Base-by-base conservation (phyloP, 2,888 invertebrate species). In the Drosophila paranaensis region DNA sequence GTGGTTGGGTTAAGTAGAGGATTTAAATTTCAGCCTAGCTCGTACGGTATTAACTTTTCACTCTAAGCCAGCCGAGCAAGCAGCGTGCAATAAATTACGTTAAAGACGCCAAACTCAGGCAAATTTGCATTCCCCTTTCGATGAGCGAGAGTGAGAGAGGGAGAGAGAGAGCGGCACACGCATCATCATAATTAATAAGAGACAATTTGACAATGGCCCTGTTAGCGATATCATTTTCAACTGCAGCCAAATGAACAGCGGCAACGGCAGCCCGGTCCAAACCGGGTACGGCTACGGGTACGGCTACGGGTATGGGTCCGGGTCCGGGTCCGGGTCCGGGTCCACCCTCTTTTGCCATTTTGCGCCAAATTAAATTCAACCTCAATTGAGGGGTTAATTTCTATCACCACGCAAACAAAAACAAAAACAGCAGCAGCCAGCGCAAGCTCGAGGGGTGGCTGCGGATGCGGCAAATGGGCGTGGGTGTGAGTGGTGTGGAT, bases 351-450 rank as follows among this genome's bases (percentile, higher is more conserved):
- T 79, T 80, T 83, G 81, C 81, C 82, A 90, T 90, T 91, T 92
- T 91, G 91, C 90, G 92, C 92, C 92, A 92, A 92, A 92, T 92
- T 92, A 92, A 92, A 91, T 92, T 91, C 92, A 92, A 92, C 92
- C 92, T 92, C 92, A 92, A 92, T 92, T 92, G 91, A 91, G 92
- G 92, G 92, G 92, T 92, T 91, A 92, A 92, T 92, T 90, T 90
- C 90, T 90, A 90, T 91, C 90, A 91, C 90, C 90, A 81, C 81
- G 80, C 84, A 83, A 90, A 90, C 88, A 82, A 88, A 87, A 88
- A 84, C 82, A 87, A 88, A 48, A 48, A 48, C 48, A 48, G 16
- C n/a, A 33, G 11, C 30, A 48, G 48, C 48, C 16, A 30, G 27
- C 9, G 9, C 27, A 0, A 27, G n/a, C 48, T 14, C 48, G 48